Base-by-base conservation (phyloP, 2,797 vertebrate species). In the Alca torda region DNA sequence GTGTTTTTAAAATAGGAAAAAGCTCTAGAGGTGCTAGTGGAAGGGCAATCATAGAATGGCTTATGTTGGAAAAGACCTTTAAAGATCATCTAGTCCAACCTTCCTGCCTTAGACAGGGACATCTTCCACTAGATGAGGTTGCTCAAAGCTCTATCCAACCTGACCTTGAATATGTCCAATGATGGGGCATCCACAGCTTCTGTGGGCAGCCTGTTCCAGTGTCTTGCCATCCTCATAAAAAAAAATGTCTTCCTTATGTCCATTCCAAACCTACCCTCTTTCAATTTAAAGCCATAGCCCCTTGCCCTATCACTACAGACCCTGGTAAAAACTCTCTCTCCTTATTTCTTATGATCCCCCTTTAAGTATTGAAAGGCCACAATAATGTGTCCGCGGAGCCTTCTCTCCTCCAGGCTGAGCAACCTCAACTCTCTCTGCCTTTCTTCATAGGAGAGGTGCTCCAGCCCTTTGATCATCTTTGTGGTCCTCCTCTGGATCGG, bases 401-500 rank as follows among this genome's bases (percentile, higher is more conserved):
- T 80, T 80, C 43, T 73, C 33, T 64, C 57, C 23, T 72, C 25
- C 20, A 64, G n/a, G 18, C 10, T 82, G 7, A 72, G 48, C 24
- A 68, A 13, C 1, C 10, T 23, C 6, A 57, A 3, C 11, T 64
- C 5, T 59, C 39, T 72, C 72, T 72, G 43, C 9, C 56, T 76
- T 9, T n/a, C 56, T 6, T 73, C 30, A 8, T 0, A 51, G 30
- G 7, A 48, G 37, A 78, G 5, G 4, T 7, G 7, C 2, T 73
- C 51, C 37, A 77, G 2, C 20, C 5, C n/a, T 60, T 48, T 7
- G 16, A 26, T 5, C 7, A 30, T 43, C 33, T 82, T 56, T 4
- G 14, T 82, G 31, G 4, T 23, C 17, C 18, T 80, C 13, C n/a
- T 61, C 41, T 82, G 51, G 39, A 63, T 7, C 1, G 0, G 0